Evolutionary conservation across 2,888 invertebrate species (phyloP), one percentile per base, ranked within the genome.

Genomic region (Acronicta alni): DNA sequence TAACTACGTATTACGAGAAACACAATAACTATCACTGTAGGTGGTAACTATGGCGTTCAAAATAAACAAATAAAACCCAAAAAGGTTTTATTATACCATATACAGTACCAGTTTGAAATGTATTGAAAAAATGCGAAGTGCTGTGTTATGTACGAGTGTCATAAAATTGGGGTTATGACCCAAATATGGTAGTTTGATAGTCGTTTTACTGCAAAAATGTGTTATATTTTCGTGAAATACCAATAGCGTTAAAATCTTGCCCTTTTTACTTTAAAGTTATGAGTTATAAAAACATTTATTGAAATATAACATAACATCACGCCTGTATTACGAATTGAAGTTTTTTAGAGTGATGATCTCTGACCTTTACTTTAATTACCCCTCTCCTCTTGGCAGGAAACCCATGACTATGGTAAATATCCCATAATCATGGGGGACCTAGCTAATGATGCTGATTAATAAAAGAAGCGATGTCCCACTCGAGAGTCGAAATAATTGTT

Each of bases 101-200:
- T 56, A 75, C 64, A 58, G 20, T n/a, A 63, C 58, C 56, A 62
- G 67, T 67, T 64, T 49, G 41, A 51, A 56, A 58, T 39, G 51
- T 64, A 64, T 67, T 67, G 57, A 65, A 65, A 76, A 65, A 58
- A 64, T 38, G 10, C 16, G 5, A 44, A 57, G 58, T 62, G 57
- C 57, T 51, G 3, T 46, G 49, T 57, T 72, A 67, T 71, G 60
- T 71, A 56, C 35, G 35, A n/a, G n/a, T 35, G n/a, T 62, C 76
- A 42, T 75, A 76, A 75, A 75, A 61, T 17, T 32, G 43, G 60
- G 35, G 43, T 76, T 71, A 76, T 56, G 61, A 35, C 56, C 56
- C 15, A 65, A 72, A 75, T 62, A 62, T 64, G 73, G 49, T 16
- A 55, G 16, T 57, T 72, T 67, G 54, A 66, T 57, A 49, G 59